Percentiles rank a stretch among this genome's conserved stretches.
phyloP scores from a whole-genome alignment of 2,888 invertebrate species.

The Caenorhabditis sp. region DNA sequence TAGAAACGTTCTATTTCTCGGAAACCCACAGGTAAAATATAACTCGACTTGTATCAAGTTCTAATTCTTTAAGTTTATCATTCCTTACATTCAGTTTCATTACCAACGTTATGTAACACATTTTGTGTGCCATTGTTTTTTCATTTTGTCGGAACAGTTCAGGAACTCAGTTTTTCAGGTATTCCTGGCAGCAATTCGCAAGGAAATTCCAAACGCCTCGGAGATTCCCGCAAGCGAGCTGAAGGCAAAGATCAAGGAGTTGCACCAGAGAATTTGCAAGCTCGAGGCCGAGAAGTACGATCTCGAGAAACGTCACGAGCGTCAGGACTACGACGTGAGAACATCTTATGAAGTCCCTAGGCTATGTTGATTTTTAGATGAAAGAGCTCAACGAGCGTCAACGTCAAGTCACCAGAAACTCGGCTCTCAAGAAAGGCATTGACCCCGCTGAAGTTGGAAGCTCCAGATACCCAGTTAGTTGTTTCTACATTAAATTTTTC shows the following conservation, averaged over 20 bases:
- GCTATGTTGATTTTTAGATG: constrained; percentile 70
- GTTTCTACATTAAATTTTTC: background rate
- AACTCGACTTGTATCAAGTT: background rate
- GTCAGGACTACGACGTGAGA: constrained; percentile 81
- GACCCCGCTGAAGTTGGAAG: constrained; percentile 75
- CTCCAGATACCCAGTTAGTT: constrained; percentile 71
- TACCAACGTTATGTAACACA: constrained; percentile 11
- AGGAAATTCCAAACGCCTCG: constrained; percentile 63
- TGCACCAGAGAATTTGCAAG: constrained; percentile 80
- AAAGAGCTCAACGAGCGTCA: constrained; percentile 83
- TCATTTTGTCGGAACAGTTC: background rate
- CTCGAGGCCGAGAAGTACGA: constrained; percentile 82
- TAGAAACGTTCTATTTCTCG: constrained; percentile 49
- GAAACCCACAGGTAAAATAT: constrained; percentile 45
- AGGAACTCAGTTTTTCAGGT: constrained; percentile 32
- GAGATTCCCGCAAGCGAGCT: constrained; percentile 71
- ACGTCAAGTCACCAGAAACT: constrained; percentile 80
- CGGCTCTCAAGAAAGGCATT: constrained; percentile 80
- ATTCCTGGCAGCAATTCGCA: constrained; percentile 69
- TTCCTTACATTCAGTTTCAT: background rate
- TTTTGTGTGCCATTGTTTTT: no score
- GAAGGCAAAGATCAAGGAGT: constrained; percentile 80
- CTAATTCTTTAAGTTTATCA: constrained; percentile 1
- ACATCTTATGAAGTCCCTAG: no score
- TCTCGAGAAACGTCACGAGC: constrained; percentile 82